Conservation (phyloP, 1,140 invertebrate genomes). For the Apis florea region DNA sequence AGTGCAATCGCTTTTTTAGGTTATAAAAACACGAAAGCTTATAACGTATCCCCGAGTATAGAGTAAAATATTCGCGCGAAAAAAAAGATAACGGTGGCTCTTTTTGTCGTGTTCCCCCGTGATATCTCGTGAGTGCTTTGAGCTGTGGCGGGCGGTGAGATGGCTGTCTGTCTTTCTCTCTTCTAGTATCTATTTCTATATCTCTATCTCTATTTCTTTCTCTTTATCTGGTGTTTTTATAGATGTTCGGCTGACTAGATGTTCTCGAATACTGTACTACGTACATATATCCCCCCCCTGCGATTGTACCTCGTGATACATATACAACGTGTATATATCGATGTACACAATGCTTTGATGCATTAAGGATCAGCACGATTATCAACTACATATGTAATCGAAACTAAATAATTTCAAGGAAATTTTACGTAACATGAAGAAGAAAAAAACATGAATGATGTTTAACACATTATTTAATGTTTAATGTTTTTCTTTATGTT, state of each 20-base stretch:
- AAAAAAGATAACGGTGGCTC: conserved; percentile 33
- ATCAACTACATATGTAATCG: not conserved
- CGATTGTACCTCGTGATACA: conserved; percentile 7
- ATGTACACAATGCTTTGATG: conserved; percentile 32
- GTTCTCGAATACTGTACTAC: conserved; percentile 56
- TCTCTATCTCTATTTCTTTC: conserved; percentile 29
- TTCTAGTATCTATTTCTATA: conserved; percentile 29
- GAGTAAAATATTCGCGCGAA: conserved; percentile 43
- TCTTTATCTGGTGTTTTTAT: conserved; percentile 53
- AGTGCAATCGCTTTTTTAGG: conserved; percentile 67
- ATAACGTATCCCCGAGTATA: conserved; percentile 48
- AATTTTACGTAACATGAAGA: not conserved
- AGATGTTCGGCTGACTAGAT: conserved; percentile 69
- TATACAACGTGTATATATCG: conserved; percentile 14
- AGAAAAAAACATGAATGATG: not conserved
- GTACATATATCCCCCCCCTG: not conserved
- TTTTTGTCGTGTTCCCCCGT: conserved; percentile 50
- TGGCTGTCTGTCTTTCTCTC: conserved; percentile 68
- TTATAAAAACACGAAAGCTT: conserved; percentile 62
- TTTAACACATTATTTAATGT: not conserved
- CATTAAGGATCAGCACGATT: conserved; percentile 34
- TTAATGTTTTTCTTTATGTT: not conserved
- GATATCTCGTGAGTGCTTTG: conserved; percentile 67
- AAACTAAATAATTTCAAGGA: conserved; percentile 2
- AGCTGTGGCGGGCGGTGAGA: conserved; percentile 71